A percentile compares a stretch with the other conserved stretches of the same genome.
Evolutionary conservation across 2,113 vertebrate genomes (phyloP).

Genomic region (Syngnathus scovelli): DNA sequence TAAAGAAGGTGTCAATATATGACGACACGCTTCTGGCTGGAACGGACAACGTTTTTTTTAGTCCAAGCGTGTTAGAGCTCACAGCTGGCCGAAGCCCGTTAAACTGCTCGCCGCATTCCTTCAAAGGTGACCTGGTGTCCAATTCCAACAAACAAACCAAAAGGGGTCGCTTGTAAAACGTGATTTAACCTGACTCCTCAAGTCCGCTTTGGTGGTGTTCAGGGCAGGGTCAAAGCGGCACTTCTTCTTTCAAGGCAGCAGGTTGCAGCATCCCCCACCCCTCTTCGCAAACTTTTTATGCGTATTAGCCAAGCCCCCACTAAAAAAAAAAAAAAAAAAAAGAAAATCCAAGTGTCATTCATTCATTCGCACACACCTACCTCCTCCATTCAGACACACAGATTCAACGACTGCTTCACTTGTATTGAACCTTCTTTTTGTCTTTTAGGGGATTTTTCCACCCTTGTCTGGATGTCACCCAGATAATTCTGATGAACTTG

Average conservation of each 20-base stretch:
- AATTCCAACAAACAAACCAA: slow-evolving; percentile 16
- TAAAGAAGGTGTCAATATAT: neutral
- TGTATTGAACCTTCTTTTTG: slow-evolving; percentile 38
- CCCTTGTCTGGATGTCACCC: slow-evolving; percentile 21
- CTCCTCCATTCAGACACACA: slow-evolving; percentile 18
- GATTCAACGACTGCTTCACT: neutral
- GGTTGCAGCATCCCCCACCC: slow-evolving; percentile 60
- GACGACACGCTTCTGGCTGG: neutral
- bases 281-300: slow-evolving; percentile 48
- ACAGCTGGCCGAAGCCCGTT: slow-evolving; percentile 64
- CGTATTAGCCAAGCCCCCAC: slow-evolving; percentile 16
- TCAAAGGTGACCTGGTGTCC: slow-evolving; percentile 50
- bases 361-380: slow-evolving; percentile 18
- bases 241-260: slow-evolving; percentile 44
- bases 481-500: slow-evolving; percentile 36
- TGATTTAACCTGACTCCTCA: slow-evolving; percentile 31
- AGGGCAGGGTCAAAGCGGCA: slow-evolving; percentile 25
- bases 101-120: slow-evolving; percentile 63
- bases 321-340: neutral
- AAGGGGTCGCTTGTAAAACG: slow-evolving; percentile 40
- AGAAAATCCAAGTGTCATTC: slow-evolving; percentile 49
- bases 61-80: slow-evolving; percentile 55
- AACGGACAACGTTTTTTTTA: slow-evolving; percentile 28
- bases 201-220: slow-evolving; percentile 11
- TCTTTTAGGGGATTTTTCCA: slow-evolving; percentile 20